A percentile compares a stretch with the other conserved stretches of the same genome.
Conservation (phyloP, 2,888 invertebrate genomes). For the Coenonympha arcania region DNA sequence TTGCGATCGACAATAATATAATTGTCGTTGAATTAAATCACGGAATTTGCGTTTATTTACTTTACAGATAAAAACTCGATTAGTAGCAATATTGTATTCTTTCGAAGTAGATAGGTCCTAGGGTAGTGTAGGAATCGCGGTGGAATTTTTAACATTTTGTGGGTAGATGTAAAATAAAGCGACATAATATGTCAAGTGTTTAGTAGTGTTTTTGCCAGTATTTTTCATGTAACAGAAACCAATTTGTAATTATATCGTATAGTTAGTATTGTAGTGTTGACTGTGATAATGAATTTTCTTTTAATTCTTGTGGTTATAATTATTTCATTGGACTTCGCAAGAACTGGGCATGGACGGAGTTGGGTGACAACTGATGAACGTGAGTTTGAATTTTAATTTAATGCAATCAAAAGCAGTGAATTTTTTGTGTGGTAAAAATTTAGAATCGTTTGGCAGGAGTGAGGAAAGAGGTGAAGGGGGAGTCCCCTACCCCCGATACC, state of each 20-base stretch:
- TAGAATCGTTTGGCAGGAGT: too few species aligned
- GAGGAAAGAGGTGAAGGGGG: too few species aligned
- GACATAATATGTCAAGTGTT: too few species aligned
- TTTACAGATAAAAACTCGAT: constrained; percentile 8
- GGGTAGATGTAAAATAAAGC: constrained; percentile 4
- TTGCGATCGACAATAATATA: constrained; percentile 8
- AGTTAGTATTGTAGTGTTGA: not conserved
- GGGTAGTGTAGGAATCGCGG: too few species aligned
- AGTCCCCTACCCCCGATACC: too few species aligned
- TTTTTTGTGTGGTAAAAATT: too few species aligned
- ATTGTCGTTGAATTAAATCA: constrained; percentile 3
- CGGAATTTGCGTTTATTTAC: constrained; percentile 2
- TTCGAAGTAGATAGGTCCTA: constrained; percentile 4
- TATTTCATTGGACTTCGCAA: constrained; percentile 15
- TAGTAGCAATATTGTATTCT: constrained; percentile 10
- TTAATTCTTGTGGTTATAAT: constrained; percentile 1
- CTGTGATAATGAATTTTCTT: constrained; percentile 4
- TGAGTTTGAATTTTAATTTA: constrained; percentile 38
- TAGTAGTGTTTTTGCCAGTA: too few species aligned
- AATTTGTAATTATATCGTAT: not conserved
- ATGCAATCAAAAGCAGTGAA: too few species aligned
- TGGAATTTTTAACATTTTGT: not conserved
- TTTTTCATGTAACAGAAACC: not conserved
- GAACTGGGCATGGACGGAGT: constrained; percentile 19
- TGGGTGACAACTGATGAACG: constrained; percentile 58